Percentiles rank a stretch among this genome's conserved stretches.
Conservation (phyloP, 1,140 invertebrate genomes). For the Rhysida immarginata region DNA sequence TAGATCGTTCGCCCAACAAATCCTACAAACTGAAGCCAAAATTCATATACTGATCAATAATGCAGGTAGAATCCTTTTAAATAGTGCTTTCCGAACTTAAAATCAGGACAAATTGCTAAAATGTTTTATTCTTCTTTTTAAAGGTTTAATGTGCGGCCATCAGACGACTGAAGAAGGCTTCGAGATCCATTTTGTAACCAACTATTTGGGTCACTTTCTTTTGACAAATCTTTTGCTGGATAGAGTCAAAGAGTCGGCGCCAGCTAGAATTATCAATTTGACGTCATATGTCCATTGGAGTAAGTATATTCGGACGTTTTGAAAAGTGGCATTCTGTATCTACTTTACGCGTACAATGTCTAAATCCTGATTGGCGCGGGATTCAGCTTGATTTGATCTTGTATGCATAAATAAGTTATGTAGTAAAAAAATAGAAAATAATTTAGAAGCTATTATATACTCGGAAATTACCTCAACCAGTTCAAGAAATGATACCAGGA, state of each 20-base stretch:
- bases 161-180: conserved; percentile 56
- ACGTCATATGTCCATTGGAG: conserved; percentile 26
- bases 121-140: not conserved
- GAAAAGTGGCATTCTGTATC: no score
- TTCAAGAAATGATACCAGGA: no score
- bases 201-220: conserved; percentile 73
- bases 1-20: conserved; percentile 25
- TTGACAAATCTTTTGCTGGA: conserved; percentile 63
- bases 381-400: no score
- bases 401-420: no score
- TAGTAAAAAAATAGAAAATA: no score
- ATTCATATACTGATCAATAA: conserved; percentile 35
- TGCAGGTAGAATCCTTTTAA: conserved; percentile 22
- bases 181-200: conserved; percentile 64
- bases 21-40: conserved; percentile 21
- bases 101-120: not conserved
- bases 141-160: conserved; percentile 19
- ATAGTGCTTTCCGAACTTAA: not conserved
- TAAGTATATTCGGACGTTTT: conserved; percentile 12
- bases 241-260: conserved; percentile 40
- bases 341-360: no score
- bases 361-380: no score
- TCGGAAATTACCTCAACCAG: no score
- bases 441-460: no score
- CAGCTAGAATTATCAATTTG: conserved; percentile 32